Evolutionary conservation across 2,888 invertebrate genomes (phyloP), one percentile per base, ranked within the genome.

Genomic region (Spodoptera littoralis): DNA sequence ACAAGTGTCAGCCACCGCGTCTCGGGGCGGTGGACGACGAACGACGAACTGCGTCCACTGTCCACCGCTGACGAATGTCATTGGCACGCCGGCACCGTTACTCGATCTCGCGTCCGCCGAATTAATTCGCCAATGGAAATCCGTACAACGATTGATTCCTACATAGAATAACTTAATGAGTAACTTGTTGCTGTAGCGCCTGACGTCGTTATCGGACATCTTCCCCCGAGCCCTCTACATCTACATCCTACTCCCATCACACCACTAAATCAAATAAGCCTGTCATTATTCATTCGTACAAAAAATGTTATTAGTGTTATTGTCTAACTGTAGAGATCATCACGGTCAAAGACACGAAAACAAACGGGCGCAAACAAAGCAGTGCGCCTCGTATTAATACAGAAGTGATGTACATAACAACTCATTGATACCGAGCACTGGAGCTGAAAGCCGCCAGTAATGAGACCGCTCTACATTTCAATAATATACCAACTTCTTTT

Each of bases 11-110:
- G 70, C 46, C 53, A 71, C 66, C 82, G 73, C 73, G 79, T 76
- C 78, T 76, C 79, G 64, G 70, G 70, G 70, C 83, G 73, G 77
- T 76, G 82, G 83, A 79, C 81, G 72, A 71, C 79, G 82, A 73
- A 72, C 83, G 80, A 78, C 77, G 78, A 81, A 81, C 79, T 72
- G 79, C 71, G 80, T 67, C 80, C 76, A 77, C 79, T 77, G 81
- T 85, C 87, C 88, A 84, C 85, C 84, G 83, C 91, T 91, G 92
- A 91, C 92, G 91, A 90, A 91, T 94, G 94, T 93, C 94, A 93
- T 88, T 94, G 94, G 93, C 94, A 93, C 90, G 91, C 86, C 87
- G 79, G 79, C 88, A 92, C 94, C 94, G 94, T 94, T 94, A 94
- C 86, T 90, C 91, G 90, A 92, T 93, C 93, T 92, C 90, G 89